Base-by-base conservation (phyloP, 2,797 vertebrate genomes). In the Sphenopsis melanotis region DNA sequence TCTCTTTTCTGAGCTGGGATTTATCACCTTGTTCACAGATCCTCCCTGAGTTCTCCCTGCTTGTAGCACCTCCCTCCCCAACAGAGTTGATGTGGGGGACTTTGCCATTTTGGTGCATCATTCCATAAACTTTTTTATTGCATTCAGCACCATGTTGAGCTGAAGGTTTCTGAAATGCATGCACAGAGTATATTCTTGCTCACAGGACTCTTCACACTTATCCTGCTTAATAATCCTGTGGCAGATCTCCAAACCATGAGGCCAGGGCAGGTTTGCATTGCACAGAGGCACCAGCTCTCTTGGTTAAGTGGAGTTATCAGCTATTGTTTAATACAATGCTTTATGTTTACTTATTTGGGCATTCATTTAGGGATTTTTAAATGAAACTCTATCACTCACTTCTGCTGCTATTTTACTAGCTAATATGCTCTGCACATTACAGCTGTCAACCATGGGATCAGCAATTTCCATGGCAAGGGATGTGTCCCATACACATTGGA, bases 21-120 rank as follows among this genome's bases (percentile, higher is more conserved):
- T 94, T 87, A 83, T 81, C 72, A 78, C 47, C 89, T 85, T 26
- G 16, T 92, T 94, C 84, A 71, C 82, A 94, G 71, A 90, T 79
- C 29, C 59, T 91, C 59, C 52, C 72, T 68, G 60, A 92, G 60
- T n/a, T 81, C 34, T 89, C 64, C 47, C 68, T 53, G 21, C 34
- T 81, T 87, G 50, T 65, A 65, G 39, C 94, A 92, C 47, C 61
- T 93, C 52, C 63, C 17, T 78, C 69, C 39, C 55, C 37, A 60
- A 2, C 52, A 66, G 17, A 32, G 64, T 18, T 61, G 52, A 34
- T 37, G 52, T 71, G 61, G 64, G 34, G 85, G 64, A 87, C 37
- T 75, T 89, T 72, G 49, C 42, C n/a, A 2, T 57, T 93, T 92
- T 83, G 49, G 42, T 68, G 9, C n/a, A 63, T 47, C n/a, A 18